phyloP scores from a whole-genome alignment of 1,140 invertebrate genomes.

The Drosophila repleta region DNA sequence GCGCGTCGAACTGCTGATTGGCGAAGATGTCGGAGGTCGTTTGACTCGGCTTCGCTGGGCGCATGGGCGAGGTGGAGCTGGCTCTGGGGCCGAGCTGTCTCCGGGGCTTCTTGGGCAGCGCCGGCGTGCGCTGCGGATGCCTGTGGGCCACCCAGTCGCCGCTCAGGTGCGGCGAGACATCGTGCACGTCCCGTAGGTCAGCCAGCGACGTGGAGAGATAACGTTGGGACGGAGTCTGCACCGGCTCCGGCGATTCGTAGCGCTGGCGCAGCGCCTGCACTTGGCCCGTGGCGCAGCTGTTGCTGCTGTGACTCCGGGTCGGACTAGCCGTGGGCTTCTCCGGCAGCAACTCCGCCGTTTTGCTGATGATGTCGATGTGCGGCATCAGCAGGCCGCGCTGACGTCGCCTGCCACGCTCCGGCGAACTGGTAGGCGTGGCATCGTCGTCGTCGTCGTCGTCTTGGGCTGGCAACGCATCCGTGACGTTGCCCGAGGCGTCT shows the following conservation, averaged over 20 bases:
- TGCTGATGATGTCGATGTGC: conserved; percentile 94
- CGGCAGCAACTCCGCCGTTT: conserved; percentile 86
- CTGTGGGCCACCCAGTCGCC: conserved; percentile 91
- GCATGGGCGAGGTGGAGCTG: conserved; percentile 63
- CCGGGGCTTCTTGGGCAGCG: conserved; percentile 47
- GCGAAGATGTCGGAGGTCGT: conserved; percentile 86
- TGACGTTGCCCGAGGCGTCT: conserved; percentile 85
- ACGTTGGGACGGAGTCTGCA: background rate
- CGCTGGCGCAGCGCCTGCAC: conserved; percentile 88
- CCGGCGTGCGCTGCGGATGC: conserved; percentile 85
- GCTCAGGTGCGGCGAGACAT: conserved; percentile 90
- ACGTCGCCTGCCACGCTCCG: conserved; percentile 84
- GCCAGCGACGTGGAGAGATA: conserved; percentile 91
- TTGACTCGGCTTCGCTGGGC: conserved; percentile 49
- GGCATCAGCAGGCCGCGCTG: conserved; percentile 89
- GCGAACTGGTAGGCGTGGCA: conserved; percentile 41
- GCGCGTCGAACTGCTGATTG: conserved; percentile 89
- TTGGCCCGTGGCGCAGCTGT: conserved; percentile 85
- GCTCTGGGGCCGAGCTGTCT: conserved; percentile 36
- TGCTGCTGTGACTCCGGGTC: conserved; percentile 83
- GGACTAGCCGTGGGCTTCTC: conserved; percentile 63
- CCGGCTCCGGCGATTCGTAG: conserved; percentile 86
- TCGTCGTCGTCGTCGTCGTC: conserved; percentile 84
- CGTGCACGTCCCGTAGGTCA: conserved; percentile 90
- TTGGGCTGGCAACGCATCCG: conserved; percentile 85